phyloP scores from a whole-genome alignment of 1,140 invertebrate species.

The Luehdorfia chinensis region DNA sequence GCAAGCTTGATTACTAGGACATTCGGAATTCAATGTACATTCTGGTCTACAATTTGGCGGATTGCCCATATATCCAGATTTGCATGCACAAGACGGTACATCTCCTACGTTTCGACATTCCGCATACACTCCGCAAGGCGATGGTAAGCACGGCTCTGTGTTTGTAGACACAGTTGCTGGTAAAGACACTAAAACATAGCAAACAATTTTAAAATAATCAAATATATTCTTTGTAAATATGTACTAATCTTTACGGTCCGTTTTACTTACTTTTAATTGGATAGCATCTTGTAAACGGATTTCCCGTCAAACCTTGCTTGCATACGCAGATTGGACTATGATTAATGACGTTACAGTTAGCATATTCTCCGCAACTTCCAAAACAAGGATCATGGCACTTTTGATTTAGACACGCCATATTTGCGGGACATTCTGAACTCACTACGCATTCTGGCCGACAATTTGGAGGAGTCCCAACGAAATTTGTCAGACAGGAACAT shows the following conservation, averaged over 20 bases:
- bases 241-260: constrained; percentile 1
- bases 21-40: constrained; percentile 87
- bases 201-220: constrained; percentile 1
- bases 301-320: constrained; percentile 81
- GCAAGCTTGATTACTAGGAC: constrained; percentile 82
- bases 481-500: constrained; percentile 84
- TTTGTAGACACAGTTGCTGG: constrained; percentile 53
- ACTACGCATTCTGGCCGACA: constrained; percentile 85
- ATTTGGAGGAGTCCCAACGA: constrained; percentile 83
- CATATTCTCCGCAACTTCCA: constrained; percentile 85
- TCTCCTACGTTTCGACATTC: constrained; percentile 82
- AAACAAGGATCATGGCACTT: constrained; percentile 84
- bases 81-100: constrained; percentile 82
- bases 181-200: constrained; percentile 66
- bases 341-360: constrained; percentile 87
- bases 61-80: constrained; percentile 80
- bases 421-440: constrained; percentile 83
- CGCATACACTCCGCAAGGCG: constrained; percentile 85
- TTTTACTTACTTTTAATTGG: constrained; percentile 72
- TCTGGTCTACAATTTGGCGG: constrained; percentile 86
- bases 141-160: constrained; percentile 84
- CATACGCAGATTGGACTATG: constrained; percentile 86
- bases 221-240: constrained; percentile 13
- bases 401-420: constrained; percentile 81
- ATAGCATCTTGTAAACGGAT: constrained; percentile 84